Evolutionary conservation across 2,113 vertebrate genomes (phyloP).

Genomic region (Phylloscopus trochiloides): DNA sequence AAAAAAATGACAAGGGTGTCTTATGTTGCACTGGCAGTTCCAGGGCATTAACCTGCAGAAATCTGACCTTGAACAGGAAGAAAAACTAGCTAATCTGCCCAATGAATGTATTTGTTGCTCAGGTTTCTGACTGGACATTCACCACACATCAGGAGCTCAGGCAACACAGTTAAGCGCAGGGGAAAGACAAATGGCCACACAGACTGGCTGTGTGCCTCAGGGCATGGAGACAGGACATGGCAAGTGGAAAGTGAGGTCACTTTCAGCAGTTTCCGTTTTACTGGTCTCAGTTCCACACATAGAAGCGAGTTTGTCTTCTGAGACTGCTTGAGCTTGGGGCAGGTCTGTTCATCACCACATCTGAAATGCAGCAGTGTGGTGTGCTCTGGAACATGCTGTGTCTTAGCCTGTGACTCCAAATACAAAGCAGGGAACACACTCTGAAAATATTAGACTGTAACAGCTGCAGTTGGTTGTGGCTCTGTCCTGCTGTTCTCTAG

Average conservation of each 20-base stretch:
- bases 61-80: not conserved
- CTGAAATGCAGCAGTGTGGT: not conserved
- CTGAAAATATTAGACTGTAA: not conserved
- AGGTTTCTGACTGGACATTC: not conserved
- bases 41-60: not conserved
- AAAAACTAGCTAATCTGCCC: not conserved
- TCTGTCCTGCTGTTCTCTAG: not conserved
- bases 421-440: not conserved
- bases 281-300: not conserved
- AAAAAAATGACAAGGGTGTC: not conserved
- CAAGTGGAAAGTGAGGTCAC: not conserved
- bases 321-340: not conserved
- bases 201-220: not conserved
- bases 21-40: accelerated
- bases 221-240: not conserved
- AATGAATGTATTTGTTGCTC: not conserved
- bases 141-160: not conserved
- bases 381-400: accelerated
- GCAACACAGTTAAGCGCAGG: not conserved
- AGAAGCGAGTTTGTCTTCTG: not conserved
- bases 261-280: not conserved
- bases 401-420: not conserved
- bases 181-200: not conserved
- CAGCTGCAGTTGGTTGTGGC: not conserved
- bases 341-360: not conserved